Conservation (phyloP, 2,113 vertebrate genomes). For the Emydocephalus ijimae region DNA sequence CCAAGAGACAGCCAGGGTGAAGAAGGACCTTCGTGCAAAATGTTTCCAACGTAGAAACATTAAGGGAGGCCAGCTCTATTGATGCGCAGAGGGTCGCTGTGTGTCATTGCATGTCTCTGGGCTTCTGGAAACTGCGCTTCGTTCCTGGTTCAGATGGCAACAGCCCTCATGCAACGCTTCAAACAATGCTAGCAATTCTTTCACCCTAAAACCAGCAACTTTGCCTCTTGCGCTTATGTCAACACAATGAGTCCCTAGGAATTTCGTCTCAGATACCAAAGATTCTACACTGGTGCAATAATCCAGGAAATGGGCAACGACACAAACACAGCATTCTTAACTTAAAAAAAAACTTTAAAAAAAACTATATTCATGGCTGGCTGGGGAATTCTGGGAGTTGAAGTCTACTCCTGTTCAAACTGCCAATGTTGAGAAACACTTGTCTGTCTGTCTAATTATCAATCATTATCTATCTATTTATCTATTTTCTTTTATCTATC, state of each 20-base stretch:
- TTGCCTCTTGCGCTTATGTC: not conserved
- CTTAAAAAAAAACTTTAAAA: too few relatives aligned
- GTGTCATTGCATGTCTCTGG: not conserved
- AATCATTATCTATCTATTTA: too few relatives aligned
- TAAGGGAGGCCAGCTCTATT: not conserved
- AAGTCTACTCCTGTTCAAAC: not conserved
- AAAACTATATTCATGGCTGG: not conserved
- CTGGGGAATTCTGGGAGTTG: not conserved
- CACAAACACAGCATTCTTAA: not conserved
- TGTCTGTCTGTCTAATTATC: not conserved
- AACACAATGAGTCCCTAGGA: not conserved
- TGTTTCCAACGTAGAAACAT: not conserved
- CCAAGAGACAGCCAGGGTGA: not conserved
- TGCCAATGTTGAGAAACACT: not conserved
- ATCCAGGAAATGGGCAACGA: not conserved
- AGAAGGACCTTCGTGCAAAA: not conserved
- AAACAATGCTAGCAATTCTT: not conserved
- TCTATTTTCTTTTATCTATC: too few relatives aligned
- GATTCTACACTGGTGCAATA: not conserved
- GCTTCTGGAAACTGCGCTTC: too few relatives aligned
- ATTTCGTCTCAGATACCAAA: not conserved
- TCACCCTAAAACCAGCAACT: not conserved
- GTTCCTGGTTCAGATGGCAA: too few relatives aligned
- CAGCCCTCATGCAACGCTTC: not conserved
- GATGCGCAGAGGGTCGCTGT: not conserved